phyloP scores from a whole-genome alignment of 1,140 invertebrate genomes.

The Drosophila micromelanica region DNA sequence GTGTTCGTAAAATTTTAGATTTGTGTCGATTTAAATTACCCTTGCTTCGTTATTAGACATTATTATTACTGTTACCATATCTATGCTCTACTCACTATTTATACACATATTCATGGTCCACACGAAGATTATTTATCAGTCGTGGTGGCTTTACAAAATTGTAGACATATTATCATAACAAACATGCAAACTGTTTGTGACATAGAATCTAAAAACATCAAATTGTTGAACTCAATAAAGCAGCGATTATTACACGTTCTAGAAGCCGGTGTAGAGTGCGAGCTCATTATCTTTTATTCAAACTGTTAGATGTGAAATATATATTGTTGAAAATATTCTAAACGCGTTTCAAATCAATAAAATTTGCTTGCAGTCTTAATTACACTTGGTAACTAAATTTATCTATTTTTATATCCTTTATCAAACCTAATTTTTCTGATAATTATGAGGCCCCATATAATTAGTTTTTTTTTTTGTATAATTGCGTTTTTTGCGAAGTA shows the following conservation, averaged over 20 bases:
- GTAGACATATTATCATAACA: slow-evolving; percentile 16
- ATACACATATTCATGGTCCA: slow-evolving; percentile 47
- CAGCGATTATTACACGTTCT: slow-evolving; percentile 33
- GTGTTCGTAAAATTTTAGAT: slow-evolving; percentile 51
- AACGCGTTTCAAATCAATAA: no score
- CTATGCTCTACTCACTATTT: slow-evolving; percentile 69
- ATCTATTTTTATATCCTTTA: no score
- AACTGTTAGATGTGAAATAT: slow-evolving; percentile 70
- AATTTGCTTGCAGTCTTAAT: no score
- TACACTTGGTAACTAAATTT: no score
- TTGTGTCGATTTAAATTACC: slow-evolving; percentile 61
- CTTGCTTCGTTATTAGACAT: slow-evolving; percentile 75
- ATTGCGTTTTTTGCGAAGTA: no score
- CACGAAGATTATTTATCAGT: slow-evolving; percentile 15
- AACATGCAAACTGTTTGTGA: slow-evolving; percentile 36
- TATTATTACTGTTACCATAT: slow-evolving; percentile 67
- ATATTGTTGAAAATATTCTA: slow-evolving; percentile 22
- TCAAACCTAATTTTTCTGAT: no score
- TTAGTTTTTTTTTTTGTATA: no score
- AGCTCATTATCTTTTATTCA: slow-evolving; percentile 44
- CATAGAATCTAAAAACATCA: slow-evolving; percentile 27
- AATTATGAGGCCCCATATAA: no score
- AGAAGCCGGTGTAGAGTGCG: slow-evolving; percentile 6
- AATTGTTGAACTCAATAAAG: slow-evolving; percentile 35
- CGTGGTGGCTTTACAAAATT: slow-evolving; percentile 5